Evolutionary conservation across 1,140 invertebrate species (phyloP), one percentile per base, ranked within the genome.

Genomic region (Cyclargus thomasi): DNA sequence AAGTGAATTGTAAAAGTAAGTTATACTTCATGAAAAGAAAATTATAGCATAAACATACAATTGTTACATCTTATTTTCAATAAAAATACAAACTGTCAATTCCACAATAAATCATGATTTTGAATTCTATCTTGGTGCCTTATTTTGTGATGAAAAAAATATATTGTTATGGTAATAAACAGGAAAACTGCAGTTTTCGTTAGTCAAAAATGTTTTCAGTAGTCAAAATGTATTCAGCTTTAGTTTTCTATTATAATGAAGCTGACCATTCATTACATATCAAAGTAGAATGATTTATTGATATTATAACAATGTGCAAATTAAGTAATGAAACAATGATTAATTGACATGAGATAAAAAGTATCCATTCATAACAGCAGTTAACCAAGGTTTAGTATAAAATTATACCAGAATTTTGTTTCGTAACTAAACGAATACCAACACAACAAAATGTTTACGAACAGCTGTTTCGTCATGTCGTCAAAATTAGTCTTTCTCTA

Each of bases 401-500:
- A 68, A 68, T 63, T 53, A 53, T 53, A 11, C 8, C 35, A 17
- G 62, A 68, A 67, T 67, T 36, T 69, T 53, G 69, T 77, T 79
- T 78, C 74, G 71, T 72, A 80, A 79, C 68, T 74, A 70, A 70
- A 75, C 64, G 71, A 71, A 80, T 73, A 75, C 70, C 74, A 70
- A 75, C 70, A 65, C 64, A 70, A 62, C 70, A 66, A 35, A 67
- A 70, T 70, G 71, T 76, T 75, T 79, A 69, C 74, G 80, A 88
- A 90, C 88, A 90, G 88, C 88, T 90, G 88, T 90, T 90, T 88
- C 81, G 74, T 82, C 81, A 80, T 78, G 76, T 72, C 72, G 72
- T 78, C 78, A 79, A 83, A 85, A 83, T 79, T 84, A 79, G 72
- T 82, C 80, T 83, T 82, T 75, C 81, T 79, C 78, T 77, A 74